Percentiles rank a stretch among this genome's conserved stretches.
Evolutionary conservation across 2,113 vertebrate species (phyloP).

Genomic region (Salvator merianae): DNA sequence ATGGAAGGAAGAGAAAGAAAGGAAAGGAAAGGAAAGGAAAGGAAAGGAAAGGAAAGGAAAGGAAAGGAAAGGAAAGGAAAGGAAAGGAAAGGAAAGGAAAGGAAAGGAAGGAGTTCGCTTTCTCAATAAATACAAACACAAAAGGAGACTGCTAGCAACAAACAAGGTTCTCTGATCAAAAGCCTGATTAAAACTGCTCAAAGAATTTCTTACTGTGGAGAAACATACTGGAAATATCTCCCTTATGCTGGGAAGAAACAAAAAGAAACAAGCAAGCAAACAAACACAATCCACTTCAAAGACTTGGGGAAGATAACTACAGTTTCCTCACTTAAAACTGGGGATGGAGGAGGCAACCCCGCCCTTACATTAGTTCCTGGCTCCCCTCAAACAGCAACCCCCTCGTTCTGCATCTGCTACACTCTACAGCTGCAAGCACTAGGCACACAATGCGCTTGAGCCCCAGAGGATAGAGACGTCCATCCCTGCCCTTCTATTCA

Average conservation of each 20-base stretch:
- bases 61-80: too few species aligned
- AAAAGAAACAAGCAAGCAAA: too few species aligned
- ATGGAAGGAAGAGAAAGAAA: not conserved
- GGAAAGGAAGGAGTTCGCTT: slow-evolving; percentile 41
- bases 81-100: too few species aligned
- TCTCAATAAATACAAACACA: slow-evolving; percentile 51
- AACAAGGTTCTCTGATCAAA: slow-evolving; percentile 59
- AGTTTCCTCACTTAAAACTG: slow-evolving; percentile 69
- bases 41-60: too few species aligned
- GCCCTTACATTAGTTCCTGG: slow-evolving; percentile 65
- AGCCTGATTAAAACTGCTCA: slow-evolving; percentile 73
- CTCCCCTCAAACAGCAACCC: slow-evolving; percentile 63
- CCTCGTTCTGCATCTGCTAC: slow-evolving; percentile 57
- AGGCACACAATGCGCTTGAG: slow-evolving; percentile 65
- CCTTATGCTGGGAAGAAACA: slow-evolving; percentile 56
- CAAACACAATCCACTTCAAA: slow-evolving; percentile 58
- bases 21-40: too few species aligned
- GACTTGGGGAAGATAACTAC: slow-evolving; percentile 57
- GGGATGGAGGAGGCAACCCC: slow-evolving; percentile 39
- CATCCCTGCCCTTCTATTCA: slow-evolving; percentile 58
- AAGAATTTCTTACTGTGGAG: slow-evolving; percentile 69
- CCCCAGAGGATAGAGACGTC: slow-evolving; percentile 50
- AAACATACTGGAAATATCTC: slow-evolving; percentile 69
- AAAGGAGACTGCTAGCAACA: slow-evolving; percentile 54
- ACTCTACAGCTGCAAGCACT: slow-evolving; percentile 66